Evolutionary conservation across 2,888 invertebrate genomes (phyloP).

Genomic region (Polymixis lichenea): DNA sequence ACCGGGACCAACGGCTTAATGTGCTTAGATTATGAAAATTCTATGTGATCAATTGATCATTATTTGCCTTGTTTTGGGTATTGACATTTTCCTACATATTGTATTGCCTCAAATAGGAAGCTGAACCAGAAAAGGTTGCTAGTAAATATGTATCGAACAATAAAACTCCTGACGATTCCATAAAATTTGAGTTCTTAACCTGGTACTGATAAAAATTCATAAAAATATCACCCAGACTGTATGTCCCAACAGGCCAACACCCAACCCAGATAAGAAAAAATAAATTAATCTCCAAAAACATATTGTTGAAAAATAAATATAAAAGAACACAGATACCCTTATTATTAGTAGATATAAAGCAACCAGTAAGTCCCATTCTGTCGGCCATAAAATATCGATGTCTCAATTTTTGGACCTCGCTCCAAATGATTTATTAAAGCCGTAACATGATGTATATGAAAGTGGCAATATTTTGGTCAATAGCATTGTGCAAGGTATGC

Average conservation of each 20-base stretch:
- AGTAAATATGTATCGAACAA: no score
- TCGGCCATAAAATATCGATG: slow-evolving; percentile 58
- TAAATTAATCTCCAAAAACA: slow-evolving; percentile 43
- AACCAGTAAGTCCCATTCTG: slow-evolving; percentile 46
- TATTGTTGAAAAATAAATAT: slow-evolving; percentile 41
- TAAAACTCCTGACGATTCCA: no score
- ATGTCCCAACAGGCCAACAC: neutral
- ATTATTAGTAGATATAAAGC: slow-evolving; percentile 64
- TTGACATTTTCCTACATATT: no score
- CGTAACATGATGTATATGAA: slow-evolving; percentile 58
- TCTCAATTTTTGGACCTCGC: slow-evolving; percentile 70
- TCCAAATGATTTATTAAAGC: slow-evolving; percentile 70
- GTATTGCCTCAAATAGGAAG: no score
- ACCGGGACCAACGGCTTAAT: no score
- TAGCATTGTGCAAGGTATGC: slow-evolving; percentile 52
- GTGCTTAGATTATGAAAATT: neutral
- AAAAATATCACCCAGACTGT: neutral
- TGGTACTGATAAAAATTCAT: slow-evolving; percentile 1
- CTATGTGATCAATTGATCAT: neutral
- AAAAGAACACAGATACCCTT: slow-evolving; percentile 63
- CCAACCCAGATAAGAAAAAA: slow-evolving; percentile 27
- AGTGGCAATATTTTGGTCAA: slow-evolving; percentile 57
- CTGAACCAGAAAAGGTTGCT: no score
- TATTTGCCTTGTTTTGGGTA: no score
- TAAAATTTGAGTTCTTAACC: no score